Evolutionary conservation across 2,888 invertebrate genomes (phyloP).

Genomic region (Lottia scabra): DNA sequence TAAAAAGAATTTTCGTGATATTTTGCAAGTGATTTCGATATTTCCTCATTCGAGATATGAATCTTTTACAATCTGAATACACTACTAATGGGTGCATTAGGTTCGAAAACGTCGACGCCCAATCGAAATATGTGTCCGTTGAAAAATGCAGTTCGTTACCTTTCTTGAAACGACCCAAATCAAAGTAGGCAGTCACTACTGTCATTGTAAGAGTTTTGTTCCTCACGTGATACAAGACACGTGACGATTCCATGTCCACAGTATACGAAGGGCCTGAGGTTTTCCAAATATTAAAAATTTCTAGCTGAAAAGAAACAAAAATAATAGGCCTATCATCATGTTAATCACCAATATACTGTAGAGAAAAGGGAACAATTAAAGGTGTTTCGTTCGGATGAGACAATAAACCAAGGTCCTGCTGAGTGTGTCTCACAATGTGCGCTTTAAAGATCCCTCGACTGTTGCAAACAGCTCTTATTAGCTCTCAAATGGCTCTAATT

Average conservation of each 20-base stretch:
- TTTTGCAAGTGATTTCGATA: constrained; percentile 20
- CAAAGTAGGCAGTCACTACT: constrained; percentile 45
- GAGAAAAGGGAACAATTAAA: too few relatives aligned
- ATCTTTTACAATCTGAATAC: constrained; percentile 39
- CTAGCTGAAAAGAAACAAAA: neutral
- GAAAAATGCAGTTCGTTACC: constrained; percentile 20
- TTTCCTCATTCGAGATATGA: constrained; percentile 21
- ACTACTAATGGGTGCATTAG: constrained; percentile 39
- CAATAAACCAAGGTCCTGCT: too few relatives aligned
- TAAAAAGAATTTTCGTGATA: constrained; percentile 29
- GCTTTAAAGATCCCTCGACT: too few relatives aligned
- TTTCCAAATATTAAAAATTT: neutral
- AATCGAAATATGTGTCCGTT: constrained; percentile 28
- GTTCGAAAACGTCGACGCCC: constrained; percentile 28
- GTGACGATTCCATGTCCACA: neutral
- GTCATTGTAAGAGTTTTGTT: constrained; percentile 24
- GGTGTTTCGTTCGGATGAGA: too few relatives aligned
- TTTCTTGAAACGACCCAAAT: constrained; percentile 41
- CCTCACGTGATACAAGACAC: neutral
- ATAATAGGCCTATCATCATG: too few relatives aligned
- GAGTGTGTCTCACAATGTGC: too few relatives aligned
- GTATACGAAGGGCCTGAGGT: neutral
- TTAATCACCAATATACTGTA: too few relatives aligned
- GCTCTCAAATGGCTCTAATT: too few relatives aligned
- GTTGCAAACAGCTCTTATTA: too few relatives aligned